Evolutionary conservation across 2,888 invertebrate species (phyloP).

Genomic region (Eucera pruinosa): DNA sequence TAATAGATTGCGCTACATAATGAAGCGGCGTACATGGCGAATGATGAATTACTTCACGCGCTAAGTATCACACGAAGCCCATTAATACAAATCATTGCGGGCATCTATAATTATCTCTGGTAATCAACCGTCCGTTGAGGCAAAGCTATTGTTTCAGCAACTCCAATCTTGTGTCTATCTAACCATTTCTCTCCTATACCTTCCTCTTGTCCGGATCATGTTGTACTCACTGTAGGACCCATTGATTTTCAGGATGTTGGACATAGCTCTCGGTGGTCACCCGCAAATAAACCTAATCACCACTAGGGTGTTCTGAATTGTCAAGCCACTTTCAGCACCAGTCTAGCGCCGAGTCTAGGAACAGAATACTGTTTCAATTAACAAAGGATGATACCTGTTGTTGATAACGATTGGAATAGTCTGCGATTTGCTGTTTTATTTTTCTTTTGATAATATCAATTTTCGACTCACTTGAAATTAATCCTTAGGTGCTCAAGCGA

Average conservation of each 20-base stretch:
- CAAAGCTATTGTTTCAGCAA: constrained; percentile 59
- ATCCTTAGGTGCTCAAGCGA: no score
- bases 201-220: constrained; percentile 52
- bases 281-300: constrained; percentile 82
- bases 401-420: constrained; percentile 37
- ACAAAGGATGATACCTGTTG: constrained; percentile 43
- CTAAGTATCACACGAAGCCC: constrained; percentile 32
- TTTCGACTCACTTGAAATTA: no score
- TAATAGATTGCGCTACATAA: background rate
- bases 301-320: constrained; percentile 74
- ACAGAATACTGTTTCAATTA: constrained; percentile 60
- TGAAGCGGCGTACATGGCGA: background rate
- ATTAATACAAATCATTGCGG: constrained; percentile 44
- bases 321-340: constrained; percentile 74
- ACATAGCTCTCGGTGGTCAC: constrained; percentile 72
- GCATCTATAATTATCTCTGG: constrained; percentile 51
- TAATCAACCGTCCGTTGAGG: constrained; percentile 45
- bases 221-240: constrained; percentile 63
- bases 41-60: constrained; percentile 28
- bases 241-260: constrained; percentile 77
- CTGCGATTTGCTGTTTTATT: constrained; percentile 14
- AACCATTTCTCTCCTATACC: constrained; percentile 49
- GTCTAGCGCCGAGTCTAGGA: constrained; percentile 41
- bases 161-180: constrained; percentile 62
- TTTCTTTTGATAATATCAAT: background rate